A percentile compares a stretch with the other conserved stretches of the same genome.
These are phyloP conservation scores for Pipistrellus kuhlii DNA, from an alignment of 2,797 vertebrate genomes.

Conservation along the genomic window DNA sequence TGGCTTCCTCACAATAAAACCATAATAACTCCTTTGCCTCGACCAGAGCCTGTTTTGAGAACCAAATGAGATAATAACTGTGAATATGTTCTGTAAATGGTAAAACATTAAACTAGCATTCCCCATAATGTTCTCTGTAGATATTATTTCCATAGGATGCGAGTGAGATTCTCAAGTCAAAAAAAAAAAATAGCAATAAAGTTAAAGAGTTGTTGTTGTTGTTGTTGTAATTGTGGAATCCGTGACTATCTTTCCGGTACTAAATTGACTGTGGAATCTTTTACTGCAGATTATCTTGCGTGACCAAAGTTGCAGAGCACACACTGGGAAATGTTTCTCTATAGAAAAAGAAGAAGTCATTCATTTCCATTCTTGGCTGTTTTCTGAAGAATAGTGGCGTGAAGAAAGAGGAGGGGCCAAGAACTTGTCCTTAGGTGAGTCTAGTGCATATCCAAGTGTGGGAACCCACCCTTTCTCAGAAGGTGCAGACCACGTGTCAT, in stretches of 20 bases:
- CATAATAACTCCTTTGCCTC: not conserved
- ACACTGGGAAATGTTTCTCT: slow-evolving; percentile 23
- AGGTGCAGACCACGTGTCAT: not conserved
- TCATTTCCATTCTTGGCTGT: not conserved
- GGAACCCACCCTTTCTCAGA: not conserved
- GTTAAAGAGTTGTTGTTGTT: slow-evolving; percentile 36
- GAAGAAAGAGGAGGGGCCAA: not conserved
- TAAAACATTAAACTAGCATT: slow-evolving; percentile 65
- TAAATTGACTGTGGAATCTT: slow-evolving; percentile 60
- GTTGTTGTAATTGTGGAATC: slow-evolving; percentile 36
- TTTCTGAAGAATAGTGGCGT: not conserved
- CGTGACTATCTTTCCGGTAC: slow-evolving; percentile 27
- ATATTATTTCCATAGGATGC: slow-evolving; percentile 69
- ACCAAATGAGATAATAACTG: slow-evolving; percentile 55
- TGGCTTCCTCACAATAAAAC: slow-evolving; percentile 37
- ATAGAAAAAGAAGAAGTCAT: not conserved
- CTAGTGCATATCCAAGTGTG: not conserved
- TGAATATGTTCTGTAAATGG: slow-evolving; percentile 69
- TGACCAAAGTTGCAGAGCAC: not conserved
- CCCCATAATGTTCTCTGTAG: slow-evolving; percentile 68
- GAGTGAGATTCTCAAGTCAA: slow-evolving; percentile 58
- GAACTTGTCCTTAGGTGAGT: not conserved
- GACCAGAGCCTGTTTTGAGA: slow-evolving; percentile 54
- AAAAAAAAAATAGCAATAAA: slow-evolving; percentile 50
- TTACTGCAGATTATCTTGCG: not conserved